These are phyloP conservation scores for Peromyscus eremicus DNA, from an alignment of 2,797 vertebrate genomes.

Conservation along the genomic window DNA sequence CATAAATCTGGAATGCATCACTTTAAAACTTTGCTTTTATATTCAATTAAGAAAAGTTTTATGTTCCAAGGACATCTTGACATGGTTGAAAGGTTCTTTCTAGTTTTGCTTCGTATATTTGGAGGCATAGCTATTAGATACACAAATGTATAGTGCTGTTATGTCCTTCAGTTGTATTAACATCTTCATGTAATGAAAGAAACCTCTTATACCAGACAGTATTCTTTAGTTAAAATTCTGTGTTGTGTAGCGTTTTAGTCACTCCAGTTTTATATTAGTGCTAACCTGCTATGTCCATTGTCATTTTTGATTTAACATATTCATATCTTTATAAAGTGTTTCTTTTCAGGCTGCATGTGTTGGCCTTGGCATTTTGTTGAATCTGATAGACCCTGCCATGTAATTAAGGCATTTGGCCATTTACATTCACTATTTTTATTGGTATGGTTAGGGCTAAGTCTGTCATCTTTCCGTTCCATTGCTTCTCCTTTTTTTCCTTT, in stretches of 20 bases:
- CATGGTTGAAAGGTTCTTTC: constrained; percentile 7
- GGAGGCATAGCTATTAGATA: neutral
- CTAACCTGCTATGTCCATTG: neutral
- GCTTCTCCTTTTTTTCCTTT: neutral
- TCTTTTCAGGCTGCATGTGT: neutral
- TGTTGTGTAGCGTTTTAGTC: neutral
- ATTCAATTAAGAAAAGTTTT: neutral
- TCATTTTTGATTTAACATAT: neutral
- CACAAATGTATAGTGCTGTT: neutral
- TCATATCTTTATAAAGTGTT: neutral
- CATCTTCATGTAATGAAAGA: neutral
- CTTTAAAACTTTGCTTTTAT: constrained; percentile 17
- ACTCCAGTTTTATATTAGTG: neutral
- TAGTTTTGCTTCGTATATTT: neutral
- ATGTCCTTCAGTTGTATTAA: neutral
- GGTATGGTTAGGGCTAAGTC: neutral
- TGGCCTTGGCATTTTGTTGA: neutral
- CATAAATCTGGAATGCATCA: neutral
- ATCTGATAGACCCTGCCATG: neutral
- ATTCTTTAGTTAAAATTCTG: neutral
- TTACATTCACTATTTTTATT: neutral
- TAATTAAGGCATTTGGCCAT: neutral
- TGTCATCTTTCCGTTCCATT: neutral
- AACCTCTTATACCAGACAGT: neutral
- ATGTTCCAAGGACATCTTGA: neutral